Base-by-base conservation (phyloP, 2,113 vertebrate genomes). In the Hypanus sabinus region DNA sequence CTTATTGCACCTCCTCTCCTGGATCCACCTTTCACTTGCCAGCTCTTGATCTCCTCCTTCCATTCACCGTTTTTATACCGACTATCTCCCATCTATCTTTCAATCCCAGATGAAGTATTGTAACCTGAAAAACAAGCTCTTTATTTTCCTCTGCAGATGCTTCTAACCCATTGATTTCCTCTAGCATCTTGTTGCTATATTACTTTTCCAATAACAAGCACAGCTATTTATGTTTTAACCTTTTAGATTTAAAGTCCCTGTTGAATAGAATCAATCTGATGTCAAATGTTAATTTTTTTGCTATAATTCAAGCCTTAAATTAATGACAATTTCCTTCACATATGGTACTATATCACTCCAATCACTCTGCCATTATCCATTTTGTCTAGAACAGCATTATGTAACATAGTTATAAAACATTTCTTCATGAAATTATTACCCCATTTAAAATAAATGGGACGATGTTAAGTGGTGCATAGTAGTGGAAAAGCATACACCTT, bases 331-430 rank as follows among this genome's bases (percentile, higher is more conserved):
- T 90, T 90, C 11, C 57, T 9, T 33, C 30, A 90, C 18, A n/a
- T 0, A 88, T 30, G 60, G 60, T 90, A 57, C 27, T 27, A 65
- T 12, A n/a, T 60, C 0, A 18, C n/a, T 90, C 14, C 65, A 65
- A 20, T 30, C 85, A 90, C 57, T 18, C 18, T 6, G 30, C 14
- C 33, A 16, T 90, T 90, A 90, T 33, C 85, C 18, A 90, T 90
- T 90, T 90, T 20, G 30, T 33, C 85, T 90, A n/a, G 30, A 27
- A 90, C 27, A 36, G 60, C 85, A 68, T 90, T 90, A n/a, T 36
- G 65, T 33, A 65, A 90, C 83, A 88, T 7, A 9, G 33, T 90
- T 90, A 90, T 90, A 87, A 60, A 90, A 33, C 33, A 90, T 33
- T 90, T 1, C 16, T 65, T 33, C 62, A n/a, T 88, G 83, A 27